Conservation (phyloP, 2,113 vertebrate genomes). For the Solenodon paradoxus region DNA sequence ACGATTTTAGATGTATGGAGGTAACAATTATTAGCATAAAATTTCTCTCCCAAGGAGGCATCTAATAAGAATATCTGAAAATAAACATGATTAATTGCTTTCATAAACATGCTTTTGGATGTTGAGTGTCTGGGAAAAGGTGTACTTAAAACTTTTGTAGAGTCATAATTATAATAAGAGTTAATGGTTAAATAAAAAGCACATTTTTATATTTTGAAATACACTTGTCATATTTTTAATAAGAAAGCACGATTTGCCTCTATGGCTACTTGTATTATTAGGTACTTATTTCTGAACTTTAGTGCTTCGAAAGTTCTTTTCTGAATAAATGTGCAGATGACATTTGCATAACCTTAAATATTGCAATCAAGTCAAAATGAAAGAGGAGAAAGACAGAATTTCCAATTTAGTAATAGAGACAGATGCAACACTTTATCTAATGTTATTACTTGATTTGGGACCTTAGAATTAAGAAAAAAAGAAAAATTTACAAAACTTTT, state of each 20-base stretch:
- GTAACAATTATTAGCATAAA: background rate
- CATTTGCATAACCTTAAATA: conserved; percentile 12
- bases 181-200: background rate
- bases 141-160: background rate
- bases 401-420: conserved; percentile 2
- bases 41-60: background rate
- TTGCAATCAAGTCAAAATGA: conserved; percentile 4
- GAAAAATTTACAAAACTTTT: background rate
- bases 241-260: background rate
- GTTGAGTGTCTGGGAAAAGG: background rate
- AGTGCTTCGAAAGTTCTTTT: conserved; percentile 26
- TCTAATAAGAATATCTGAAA: background rate
- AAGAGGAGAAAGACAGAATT: conserved; percentile 6
- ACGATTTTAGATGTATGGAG: background rate
- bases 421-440: background rate
- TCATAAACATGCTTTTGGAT: background rate
- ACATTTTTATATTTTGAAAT: conserved; percentile 4
- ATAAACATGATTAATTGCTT: background rate
- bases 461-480: conserved; percentile 25
- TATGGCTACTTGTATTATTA: conserved; percentile 32
- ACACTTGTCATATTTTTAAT: background rate
- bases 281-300: conserved; percentile 5
- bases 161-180: background rate
- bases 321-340: background rate
- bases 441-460: conserved; percentile 2